These are phyloP conservation scores for Ferdinandea cuprea DNA, from an alignment of 2,888 invertebrate genomes.

Conservation along the genomic window DNA sequence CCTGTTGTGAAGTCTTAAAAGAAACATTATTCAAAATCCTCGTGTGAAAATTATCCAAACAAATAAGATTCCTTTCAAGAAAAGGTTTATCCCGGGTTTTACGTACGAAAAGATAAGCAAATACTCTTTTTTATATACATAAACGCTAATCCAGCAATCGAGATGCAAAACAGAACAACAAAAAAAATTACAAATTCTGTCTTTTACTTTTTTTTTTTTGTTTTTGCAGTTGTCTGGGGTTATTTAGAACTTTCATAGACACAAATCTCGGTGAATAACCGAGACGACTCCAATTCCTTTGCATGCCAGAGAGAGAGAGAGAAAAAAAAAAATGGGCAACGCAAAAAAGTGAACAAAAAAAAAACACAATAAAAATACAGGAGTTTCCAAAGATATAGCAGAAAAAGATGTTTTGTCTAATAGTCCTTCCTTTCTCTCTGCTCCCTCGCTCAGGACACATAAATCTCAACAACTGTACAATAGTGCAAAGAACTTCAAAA, in stretches of 20 bases:
- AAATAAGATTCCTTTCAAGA: neutral
- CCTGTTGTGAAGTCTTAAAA: no score
- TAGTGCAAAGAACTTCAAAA: conserved; percentile 68
- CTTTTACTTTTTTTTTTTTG: conserved; percentile 6
- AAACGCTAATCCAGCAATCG: conserved; percentile 37
- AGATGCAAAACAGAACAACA: conserved; percentile 11
- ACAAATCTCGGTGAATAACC: conserved; percentile 72
- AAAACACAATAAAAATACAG: conserved; percentile 43
- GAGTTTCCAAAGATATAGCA: conserved; percentile 64
- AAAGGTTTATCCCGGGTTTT: conserved; percentile 22
- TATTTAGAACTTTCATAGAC: conserved; percentile 41
- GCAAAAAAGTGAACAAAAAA: conserved; percentile 11
- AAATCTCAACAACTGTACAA: conserved; percentile 46
- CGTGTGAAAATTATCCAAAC: no score
- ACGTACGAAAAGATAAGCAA: conserved; percentile 13
- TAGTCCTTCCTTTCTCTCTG: no score
- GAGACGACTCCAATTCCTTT: conserved; percentile 53
- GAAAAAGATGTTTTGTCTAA: conserved; percentile 68
- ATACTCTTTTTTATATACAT: neutral
- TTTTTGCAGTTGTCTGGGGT: conserved; percentile 23
- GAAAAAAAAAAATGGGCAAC: conserved; percentile 5
- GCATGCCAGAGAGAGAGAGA: conserved; percentile 15
- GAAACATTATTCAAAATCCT: no score
- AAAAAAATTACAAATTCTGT: no score
- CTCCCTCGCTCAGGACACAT: neutral